A percentile compares a stretch with the other conserved stretches of the same genome.
phyloP scores from a whole-genome alignment of 2,113 vertebrate species.

The Eudorcas thomsonii region DNA sequence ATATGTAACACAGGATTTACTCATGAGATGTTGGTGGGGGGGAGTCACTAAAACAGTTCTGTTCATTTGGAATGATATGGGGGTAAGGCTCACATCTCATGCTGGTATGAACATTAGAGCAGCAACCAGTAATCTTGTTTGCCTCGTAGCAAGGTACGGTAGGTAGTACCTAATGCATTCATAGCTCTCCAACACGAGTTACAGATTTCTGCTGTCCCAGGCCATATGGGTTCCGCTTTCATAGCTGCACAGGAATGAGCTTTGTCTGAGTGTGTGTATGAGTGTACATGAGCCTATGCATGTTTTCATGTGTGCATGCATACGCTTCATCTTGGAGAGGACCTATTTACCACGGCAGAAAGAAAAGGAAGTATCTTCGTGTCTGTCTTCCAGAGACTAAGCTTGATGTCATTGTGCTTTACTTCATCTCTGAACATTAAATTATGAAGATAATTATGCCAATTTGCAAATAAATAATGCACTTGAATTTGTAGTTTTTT shows the following conservation, averaged over 20 bases:
- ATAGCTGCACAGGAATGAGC: not conserved
- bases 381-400: not conserved
- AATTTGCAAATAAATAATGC: not conserved
- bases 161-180: not conserved
- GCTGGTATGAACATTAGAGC: not conserved
- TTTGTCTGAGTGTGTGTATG: not conserved
- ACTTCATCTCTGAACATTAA: not conserved
- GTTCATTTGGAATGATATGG: not conserved
- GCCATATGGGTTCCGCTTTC: not conserved
- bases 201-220: not conserved
- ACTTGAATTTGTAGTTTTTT: not conserved
- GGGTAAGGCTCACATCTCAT: constrained; percentile 15
- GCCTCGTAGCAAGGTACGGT: not conserved
- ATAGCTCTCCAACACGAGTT: not conserved
- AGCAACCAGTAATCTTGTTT: not conserved
- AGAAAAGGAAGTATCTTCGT: not conserved
- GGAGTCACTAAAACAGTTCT: constrained; percentile 24
- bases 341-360: not conserved
- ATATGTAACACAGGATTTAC: not conserved
- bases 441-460: constrained; percentile 32
- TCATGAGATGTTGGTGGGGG: not conserved
- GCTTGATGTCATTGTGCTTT: not conserved
- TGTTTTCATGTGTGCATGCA: not conserved
- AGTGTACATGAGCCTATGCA: not conserved
- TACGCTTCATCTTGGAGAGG: not conserved